Conservation (phyloP, 2,888 invertebrate species). For the Drosophila tanythrix region DNA sequence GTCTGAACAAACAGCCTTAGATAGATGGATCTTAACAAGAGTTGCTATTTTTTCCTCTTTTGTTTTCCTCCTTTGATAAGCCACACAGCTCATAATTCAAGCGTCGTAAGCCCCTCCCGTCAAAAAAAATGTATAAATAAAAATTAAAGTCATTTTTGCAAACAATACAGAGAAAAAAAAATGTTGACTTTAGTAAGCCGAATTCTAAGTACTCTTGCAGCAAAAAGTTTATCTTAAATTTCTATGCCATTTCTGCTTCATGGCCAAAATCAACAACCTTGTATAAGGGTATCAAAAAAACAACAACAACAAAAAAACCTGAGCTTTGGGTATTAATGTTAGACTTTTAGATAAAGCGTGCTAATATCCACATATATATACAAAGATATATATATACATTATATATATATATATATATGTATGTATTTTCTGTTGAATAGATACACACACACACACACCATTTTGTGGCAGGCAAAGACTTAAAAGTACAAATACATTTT, state of each 20-base stretch:
- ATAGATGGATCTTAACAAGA: constrained; percentile 36
- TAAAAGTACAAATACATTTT: constrained; percentile 49
- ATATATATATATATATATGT: constrained; percentile 5
- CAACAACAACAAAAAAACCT: constrained; percentile 2
- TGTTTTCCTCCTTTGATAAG: constrained; percentile 36
- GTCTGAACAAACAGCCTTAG: constrained; percentile 43
- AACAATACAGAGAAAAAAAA: constrained; percentile 35
- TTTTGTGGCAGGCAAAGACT: constrained; percentile 12
- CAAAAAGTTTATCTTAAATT: neutral
- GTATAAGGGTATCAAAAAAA: constrained; percentile 1
- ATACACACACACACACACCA: neutral
- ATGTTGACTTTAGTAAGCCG: neutral
- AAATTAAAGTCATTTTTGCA: constrained; percentile 61
- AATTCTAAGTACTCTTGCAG: neutral
- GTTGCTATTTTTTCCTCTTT: neutral
- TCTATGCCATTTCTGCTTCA: neutral
- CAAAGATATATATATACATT: constrained; percentile 4
- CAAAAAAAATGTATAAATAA: constrained; percentile 21
- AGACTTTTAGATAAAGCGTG: constrained; percentile 6
- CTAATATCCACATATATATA: constrained; percentile 1
- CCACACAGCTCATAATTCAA: constrained; percentile 38
- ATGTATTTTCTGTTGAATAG: constrained; percentile 8
- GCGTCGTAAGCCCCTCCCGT: constrained; percentile 18
- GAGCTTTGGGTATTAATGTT: constrained; percentile 16
- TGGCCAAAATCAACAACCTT: neutral